A percentile compares a stretch with the other conserved stretches of the same genome.
These are phyloP conservation scores for Microcebus murinus DNA, from an alignment of 2,113 vertebrate genomes.

Conservation along the genomic window DNA sequence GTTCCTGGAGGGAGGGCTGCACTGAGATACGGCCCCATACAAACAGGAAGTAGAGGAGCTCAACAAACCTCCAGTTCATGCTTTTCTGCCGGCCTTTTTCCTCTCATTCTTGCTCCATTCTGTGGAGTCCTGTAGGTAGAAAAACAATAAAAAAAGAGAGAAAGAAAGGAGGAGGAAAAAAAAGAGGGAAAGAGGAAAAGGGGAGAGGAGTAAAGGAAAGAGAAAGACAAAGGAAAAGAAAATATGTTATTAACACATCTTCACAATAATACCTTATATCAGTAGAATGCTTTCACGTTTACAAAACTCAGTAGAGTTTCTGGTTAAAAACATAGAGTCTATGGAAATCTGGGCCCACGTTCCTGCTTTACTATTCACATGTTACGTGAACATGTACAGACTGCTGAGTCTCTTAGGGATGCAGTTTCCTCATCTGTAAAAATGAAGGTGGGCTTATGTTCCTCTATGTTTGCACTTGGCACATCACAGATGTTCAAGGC, in stretches of 20 bases:
- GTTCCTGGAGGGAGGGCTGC: slow-evolving; percentile 97
- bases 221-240: background rate
- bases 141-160: background rate
- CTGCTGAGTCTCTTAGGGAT: background rate
- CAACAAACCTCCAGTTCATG: slow-evolving; percentile 99
- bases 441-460: background rate
- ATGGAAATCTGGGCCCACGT: accelerated
- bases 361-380: background rate
- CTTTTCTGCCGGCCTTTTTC: slow-evolving; percentile 99
- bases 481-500: accelerated
- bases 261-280: background rate
- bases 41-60: slow-evolving; percentile 99
- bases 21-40: slow-evolving; percentile 99
- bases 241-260: background rate
- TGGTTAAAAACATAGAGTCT: background rate
- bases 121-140: slow-evolving; percentile 94
- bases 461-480: background rate
- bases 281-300: background rate
- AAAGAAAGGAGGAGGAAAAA: background rate
- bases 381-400: accelerated
- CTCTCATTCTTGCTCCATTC: slow-evolving; percentile 99
- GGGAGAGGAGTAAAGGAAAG: background rate
- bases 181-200: background rate
- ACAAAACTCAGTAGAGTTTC: background rate
- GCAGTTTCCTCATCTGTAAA: background rate